Percentiles rank a stretch among this genome's conserved stretches.
These are phyloP conservation scores for Pandion haliaetus DNA, from an alignment of 2,113 vertebrate species.

Conservation along the genomic window DNA sequence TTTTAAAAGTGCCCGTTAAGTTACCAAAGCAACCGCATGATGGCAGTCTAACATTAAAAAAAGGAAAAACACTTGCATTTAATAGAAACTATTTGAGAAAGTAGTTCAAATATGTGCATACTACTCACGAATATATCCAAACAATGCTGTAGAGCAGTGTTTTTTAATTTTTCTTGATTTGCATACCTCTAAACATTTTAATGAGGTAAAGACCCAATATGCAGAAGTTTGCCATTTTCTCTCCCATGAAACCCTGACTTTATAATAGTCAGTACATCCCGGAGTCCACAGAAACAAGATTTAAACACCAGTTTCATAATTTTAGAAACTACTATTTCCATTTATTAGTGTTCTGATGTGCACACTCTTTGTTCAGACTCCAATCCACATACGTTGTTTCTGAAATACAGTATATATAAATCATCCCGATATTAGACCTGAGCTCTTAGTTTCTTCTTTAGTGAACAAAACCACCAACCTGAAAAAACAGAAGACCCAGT, in stretches of 20 bases:
- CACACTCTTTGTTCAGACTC: not conserved
- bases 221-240: not conserved
- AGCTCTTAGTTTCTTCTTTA: not conserved
- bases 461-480: not conserved
- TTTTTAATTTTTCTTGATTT: not conserved
- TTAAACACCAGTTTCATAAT: not conserved
- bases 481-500: not conserved
- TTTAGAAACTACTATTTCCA: not conserved
- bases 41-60: not conserved
- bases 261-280: not conserved
- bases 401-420: not conserved
- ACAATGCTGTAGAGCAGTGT: not conserved
- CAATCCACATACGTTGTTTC: not conserved
- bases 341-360: not conserved
- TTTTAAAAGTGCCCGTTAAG: not conserved
- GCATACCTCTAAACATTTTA: not conserved
- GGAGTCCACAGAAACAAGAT: not conserved
- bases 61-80: rapidly evolving
- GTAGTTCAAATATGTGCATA: not conserved
- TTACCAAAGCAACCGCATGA: not conserved
- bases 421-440: not conserved
- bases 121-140: not conserved
- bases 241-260: not conserved
- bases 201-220: not conserved
- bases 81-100: not conserved